Base-by-base conservation (phyloP, 2,797 vertebrate species). In the Coendou prehensilis region DNA sequence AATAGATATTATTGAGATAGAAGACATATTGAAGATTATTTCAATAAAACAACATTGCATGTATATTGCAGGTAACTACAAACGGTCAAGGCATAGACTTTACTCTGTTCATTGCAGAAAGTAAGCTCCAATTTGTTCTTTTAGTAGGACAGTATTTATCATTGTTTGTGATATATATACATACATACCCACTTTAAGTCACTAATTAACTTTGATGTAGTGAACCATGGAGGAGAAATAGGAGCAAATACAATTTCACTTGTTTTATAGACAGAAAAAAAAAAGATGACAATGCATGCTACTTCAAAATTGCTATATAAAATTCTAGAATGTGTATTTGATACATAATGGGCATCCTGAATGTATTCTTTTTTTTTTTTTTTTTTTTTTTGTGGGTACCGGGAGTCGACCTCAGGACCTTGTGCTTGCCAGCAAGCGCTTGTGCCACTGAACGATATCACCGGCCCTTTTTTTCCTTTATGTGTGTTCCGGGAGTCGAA, bases 1-100 rank as follows among this genome's bases (percentile, higher is more conserved):
- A 79, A n/a, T 52, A 91, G 28, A 79, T 75, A 73, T 26, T 69
- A 86, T 91, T 87, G 41, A 91, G 22, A n/a, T 82, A 61, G 64
- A 80, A 75, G 41, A 61, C 33, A 81, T 23, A 93, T 30, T 76
- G 13, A 83, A 71, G 15, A 91, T 87, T 33, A 45, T 81, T 91
- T 41, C 17, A 92, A 56, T 67, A 83, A 91, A 94, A 57, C 0
- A 90, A 2, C 30, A 64, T 9, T 37, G 5, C 30, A 78, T 52
- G 89, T 56, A 78, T 75, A 63, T 78, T 45, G 37, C 1, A 94
- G 5, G 1, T 78, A 33, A 85, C 57, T 63, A 94, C 64, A 94
- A 84, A 52, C 10, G 81, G 5, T 4, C 4, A 73, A 64, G 1
- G 1, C 11, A 23, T 28, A 71, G 18, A 56, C 50, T 93, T 50